phyloP scores from a whole-genome alignment of 1,140 invertebrate genomes.

The Campoletis sonorensis region DNA sequence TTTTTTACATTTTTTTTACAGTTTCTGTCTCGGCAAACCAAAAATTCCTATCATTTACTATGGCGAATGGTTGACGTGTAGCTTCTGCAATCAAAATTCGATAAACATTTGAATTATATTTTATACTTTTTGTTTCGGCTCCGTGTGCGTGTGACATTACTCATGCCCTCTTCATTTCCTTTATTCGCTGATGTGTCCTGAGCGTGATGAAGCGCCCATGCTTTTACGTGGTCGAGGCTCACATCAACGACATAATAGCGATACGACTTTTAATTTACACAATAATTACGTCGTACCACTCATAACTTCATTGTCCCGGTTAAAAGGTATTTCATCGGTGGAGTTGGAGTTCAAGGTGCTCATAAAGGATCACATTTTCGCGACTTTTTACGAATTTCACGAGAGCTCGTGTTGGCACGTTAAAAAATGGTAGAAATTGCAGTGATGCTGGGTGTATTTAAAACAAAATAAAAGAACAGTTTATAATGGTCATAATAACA shows the following conservation, averaged over 20 bases:
- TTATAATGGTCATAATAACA: conserved; percentile 23
- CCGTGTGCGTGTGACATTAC: conserved; percentile 45
- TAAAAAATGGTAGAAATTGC: neutral
- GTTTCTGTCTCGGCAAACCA: no score
- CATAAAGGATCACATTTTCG: neutral
- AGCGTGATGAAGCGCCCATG: neutral
- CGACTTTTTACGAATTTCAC: conserved; percentile 31
- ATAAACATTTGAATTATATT: no score
- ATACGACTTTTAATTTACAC: conserved; percentile 53
- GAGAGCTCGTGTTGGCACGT: neutral
- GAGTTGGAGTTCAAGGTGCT: neutral
- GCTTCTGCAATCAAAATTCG: no score
- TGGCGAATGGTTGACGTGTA: no score
- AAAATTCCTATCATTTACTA: no score
- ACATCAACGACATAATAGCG: conserved; percentile 45
- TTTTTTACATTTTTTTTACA: no score
- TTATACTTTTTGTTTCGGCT: conserved; percentile 12
- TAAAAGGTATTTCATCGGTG: conserved; percentile 47
- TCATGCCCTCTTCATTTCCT: conserved; percentile 30
- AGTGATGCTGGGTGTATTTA: conserved; percentile 5
- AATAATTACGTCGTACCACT: conserved; percentile 53
- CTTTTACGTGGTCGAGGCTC: neutral
- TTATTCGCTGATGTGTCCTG: conserved; percentile 46
- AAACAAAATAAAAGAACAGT: conserved; percentile 11
- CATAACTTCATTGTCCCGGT: conserved; percentile 50